Base-by-base conservation (phyloP, 2,113 vertebrate genomes). In the Collichthys lucidus region DNA sequence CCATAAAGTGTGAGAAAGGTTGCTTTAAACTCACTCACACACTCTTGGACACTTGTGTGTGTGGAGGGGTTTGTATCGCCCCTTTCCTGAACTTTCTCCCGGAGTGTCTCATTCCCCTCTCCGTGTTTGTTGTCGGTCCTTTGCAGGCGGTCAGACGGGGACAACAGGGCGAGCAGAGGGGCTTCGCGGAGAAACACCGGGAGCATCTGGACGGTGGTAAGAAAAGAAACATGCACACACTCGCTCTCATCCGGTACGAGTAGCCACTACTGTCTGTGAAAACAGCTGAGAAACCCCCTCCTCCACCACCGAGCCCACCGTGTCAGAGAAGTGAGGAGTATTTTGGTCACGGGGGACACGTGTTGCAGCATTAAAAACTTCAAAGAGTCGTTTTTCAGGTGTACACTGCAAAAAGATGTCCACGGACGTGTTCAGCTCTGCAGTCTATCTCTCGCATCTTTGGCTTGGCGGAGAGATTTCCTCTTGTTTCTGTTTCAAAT, bases 151-250 rank as follows among this genome's bases (percentile, higher is more conserved):
- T 97, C 88, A 91, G 96, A 86, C 94, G 96, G 65, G 95, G 94
- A 88, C 97, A 96, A 20, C 93, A 96, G 78, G 94, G 95, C 68
- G 97, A 97, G 66, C 97, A 97, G 82, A 95, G 97, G 86, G 94
- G 95, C 88, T 99, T 96, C 91, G 85, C 93, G 15, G 96, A 98
- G 82, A 98, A 98, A 94, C 96, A 97, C 93, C 87, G 96, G 88
- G 96, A 97, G 91, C 95, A 96, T 92, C 96, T 97, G 80, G 96
- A 98, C 68, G 95, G 96, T 75, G 96, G 98, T 99, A 93, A 96
- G 96, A 92, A 79, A 26, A 26, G 2, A 63, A 57, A 68, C 16
- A 49, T 14, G 9, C 4, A 49, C 19, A 44, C 50, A 62, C 57
- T 19, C 12, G 6, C 64, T 61, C 63, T 61, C 82, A 35, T 62